Percentiles rank a stretch among this genome's conserved stretches.
phyloP scores from a whole-genome alignment of 2,888 invertebrate species.

The Volucella inanis region DNA sequence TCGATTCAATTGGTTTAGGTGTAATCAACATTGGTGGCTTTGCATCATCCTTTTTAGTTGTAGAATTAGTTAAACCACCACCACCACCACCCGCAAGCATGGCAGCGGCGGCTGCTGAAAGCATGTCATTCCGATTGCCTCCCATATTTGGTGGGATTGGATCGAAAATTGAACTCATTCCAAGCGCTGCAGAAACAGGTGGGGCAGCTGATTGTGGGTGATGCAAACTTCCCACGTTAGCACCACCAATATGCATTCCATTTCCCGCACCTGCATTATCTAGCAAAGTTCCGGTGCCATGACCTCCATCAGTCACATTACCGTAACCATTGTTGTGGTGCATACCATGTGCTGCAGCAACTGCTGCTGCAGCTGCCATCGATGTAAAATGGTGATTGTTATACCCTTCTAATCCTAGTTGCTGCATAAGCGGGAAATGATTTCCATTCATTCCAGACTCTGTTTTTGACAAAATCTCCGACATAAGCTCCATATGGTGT shows the following conservation, averaged over 20 bases:
- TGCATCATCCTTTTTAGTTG: slow-evolving; percentile 72
- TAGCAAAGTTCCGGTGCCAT: slow-evolving; percentile 68
- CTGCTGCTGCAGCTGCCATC: slow-evolving; percentile 77
- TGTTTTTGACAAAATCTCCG: slow-evolving; percentile 80
- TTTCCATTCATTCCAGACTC: slow-evolving; percentile 81
- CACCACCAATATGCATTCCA: slow-evolving; percentile 79
- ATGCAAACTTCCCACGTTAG: slow-evolving; percentile 69
- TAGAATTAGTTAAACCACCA: slow-evolving; percentile 66
- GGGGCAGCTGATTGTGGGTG: slow-evolving; percentile 57
- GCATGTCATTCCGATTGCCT: slow-evolving; percentile 75
- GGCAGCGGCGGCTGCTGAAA: slow-evolving; percentile 75
- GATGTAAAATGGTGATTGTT: slow-evolving; percentile 77
- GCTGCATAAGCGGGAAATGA: slow-evolving; percentile 79
- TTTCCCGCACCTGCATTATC: slow-evolving; percentile 77
- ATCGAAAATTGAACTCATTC: slow-evolving; percentile 79
- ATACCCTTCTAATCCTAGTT: slow-evolving; percentile 80
- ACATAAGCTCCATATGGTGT: slow-evolving; percentile 84
- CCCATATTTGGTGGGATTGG: slow-evolving; percentile 77
- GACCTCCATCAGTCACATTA: slow-evolving; percentile 78
- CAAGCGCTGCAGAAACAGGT: slow-evolving; percentile 77
- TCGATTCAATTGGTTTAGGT: slow-evolving; percentile 87
- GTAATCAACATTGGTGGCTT: slow-evolving; percentile 85
- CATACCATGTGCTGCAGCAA: slow-evolving; percentile 66
- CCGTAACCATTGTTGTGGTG: slow-evolving; percentile 81
- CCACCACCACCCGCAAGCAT: slow-evolving; percentile 78